Evolutionary conservation across 2,888 invertebrate species (phyloP).

Genomic region (Podabrus alpinus): DNA sequence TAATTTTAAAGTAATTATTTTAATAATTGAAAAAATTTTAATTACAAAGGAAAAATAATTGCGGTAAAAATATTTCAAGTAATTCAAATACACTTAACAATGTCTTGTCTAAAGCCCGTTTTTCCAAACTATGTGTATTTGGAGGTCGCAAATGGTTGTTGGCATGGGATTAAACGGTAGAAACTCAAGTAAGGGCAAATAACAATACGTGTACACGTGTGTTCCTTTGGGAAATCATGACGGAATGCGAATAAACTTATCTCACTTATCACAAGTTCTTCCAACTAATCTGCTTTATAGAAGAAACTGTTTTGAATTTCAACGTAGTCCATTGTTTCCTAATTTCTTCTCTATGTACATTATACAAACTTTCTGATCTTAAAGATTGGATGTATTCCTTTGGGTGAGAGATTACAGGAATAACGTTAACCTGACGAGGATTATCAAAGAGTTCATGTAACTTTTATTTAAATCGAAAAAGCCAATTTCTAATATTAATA

Average conservation of each 20-base stretch:
- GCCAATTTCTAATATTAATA: neutral
- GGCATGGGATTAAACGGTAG: conserved; percentile 34
- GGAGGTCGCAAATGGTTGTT: conserved; percentile 36
- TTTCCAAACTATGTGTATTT: conserved; percentile 13
- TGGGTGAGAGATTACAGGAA: conserved; percentile 37
- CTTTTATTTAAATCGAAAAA: neutral
- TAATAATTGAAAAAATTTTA: neutral
- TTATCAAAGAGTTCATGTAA: conserved; percentile 5
- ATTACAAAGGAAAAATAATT: neutral
- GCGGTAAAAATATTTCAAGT: neutral
- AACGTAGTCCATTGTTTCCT: conserved; percentile 44
- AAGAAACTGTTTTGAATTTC: conserved; percentile 46
- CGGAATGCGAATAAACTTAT: conserved; percentile 47
- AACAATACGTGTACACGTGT: conserved; percentile 48
- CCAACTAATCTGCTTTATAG: conserved; percentile 44
- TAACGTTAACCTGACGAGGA: conserved; percentile 32
- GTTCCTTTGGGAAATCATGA: conserved; percentile 49
- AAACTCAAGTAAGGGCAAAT: conserved; percentile 39
- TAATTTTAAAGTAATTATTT: neutral
- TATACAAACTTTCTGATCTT: conserved; percentile 42
- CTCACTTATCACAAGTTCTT: conserved; percentile 49
- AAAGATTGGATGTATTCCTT: conserved; percentile 43
- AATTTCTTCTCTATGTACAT: conserved; percentile 41
- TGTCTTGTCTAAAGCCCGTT: conserved; percentile 17
- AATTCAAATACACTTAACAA: neutral